Percentiles rank a stretch among this genome's conserved stretches.
phyloP scores from a whole-genome alignment of 2,797 vertebrate genomes.

The Urosaurus nigricauda region DNA sequence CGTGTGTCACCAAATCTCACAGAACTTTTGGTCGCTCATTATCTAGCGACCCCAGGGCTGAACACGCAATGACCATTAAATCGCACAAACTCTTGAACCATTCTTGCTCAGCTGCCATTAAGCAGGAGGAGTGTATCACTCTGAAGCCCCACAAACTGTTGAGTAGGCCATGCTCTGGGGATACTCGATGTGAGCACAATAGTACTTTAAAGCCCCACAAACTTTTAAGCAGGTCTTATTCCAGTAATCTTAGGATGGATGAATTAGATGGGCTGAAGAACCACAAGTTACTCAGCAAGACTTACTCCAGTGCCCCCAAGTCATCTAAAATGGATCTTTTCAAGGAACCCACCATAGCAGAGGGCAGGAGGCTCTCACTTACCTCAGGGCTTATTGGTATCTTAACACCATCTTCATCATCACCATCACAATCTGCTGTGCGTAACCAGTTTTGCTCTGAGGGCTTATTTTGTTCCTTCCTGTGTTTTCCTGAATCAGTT shows the following conservation, averaged over 20 bases:
- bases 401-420: constrained; percentile 87
- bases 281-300: constrained; percentile 87
- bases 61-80: constrained; percentile 83
- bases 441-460: constrained; percentile 71
- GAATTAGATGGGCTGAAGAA: constrained; percentile 88
- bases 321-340: constrained; percentile 85
- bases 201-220: constrained; percentile 86
- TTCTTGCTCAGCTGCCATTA: constrained; percentile 79
- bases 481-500: background rate
- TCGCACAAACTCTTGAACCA: constrained; percentile 86
- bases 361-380: constrained; percentile 90
- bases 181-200: constrained; percentile 86
- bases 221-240: constrained; percentile 87
- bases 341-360: constrained; percentile 84
- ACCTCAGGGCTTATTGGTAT: constrained; percentile 95
- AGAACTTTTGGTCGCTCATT: constrained; percentile 86
- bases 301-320: constrained; percentile 85
- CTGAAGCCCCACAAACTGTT: constrained; percentile 85
- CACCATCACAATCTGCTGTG: constrained; percentile 82
- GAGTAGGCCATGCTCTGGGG: constrained; percentile 84
- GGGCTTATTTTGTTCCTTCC: constrained; percentile 26
- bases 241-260: constrained; percentile 85
- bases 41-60: constrained; percentile 85
- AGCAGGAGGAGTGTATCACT: constrained; percentile 84
- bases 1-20: constrained; percentile 83